A percentile compares a stretch with the other conserved stretches of the same genome.
Evolutionary conservation across 2,797 vertebrate species (phyloP).

Genomic region (Liparis tanakae): DNA sequence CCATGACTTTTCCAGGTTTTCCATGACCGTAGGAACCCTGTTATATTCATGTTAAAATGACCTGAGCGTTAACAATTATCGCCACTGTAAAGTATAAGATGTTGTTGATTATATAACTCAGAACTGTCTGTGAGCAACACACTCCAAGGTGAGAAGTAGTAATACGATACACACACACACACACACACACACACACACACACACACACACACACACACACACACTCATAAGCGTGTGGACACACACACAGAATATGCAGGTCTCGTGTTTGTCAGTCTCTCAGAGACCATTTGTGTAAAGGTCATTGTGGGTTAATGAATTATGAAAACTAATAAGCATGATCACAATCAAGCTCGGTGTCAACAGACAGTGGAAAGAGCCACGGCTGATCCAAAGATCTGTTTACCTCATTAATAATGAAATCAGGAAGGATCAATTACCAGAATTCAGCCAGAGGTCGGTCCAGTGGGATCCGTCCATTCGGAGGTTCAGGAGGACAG

Average conservation of each 20-base stretch:
- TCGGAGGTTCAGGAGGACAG: background rate
- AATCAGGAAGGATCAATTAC: slow-evolving; percentile 78
- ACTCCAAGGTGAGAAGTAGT: slow-evolving; percentile 33
- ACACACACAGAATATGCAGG: slow-evolving; percentile 27
- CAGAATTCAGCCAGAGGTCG: slow-evolving; percentile 64
- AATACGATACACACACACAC: slow-evolving; percentile 57
- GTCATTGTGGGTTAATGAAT: slow-evolving; percentile 76
- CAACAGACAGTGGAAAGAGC: slow-evolving; percentile 80
- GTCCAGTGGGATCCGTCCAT: slow-evolving; percentile 43
- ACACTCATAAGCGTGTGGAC: slow-evolving; percentile 1
- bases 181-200: no score
- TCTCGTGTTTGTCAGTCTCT: slow-evolving; percentile 41
- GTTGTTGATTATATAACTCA: no score
- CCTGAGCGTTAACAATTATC: background rate
- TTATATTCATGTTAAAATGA: background rate
- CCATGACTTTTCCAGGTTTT: no score
- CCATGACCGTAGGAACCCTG: no score
- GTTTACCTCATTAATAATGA: slow-evolving; percentile 80
- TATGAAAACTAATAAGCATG: slow-evolving; percentile 77
- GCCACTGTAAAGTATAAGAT: background rate
- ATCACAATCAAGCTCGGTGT: slow-evolving; percentile 73
- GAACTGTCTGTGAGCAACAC: background rate
- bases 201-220: no score
- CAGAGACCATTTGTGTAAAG: slow-evolving; percentile 60
- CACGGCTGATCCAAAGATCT: slow-evolving; percentile 78